Evolutionary conservation across 1,140 invertebrate genomes (phyloP), one percentile per base, ranked within the genome.

Genomic region (Neodiprion lecontei): DNA sequence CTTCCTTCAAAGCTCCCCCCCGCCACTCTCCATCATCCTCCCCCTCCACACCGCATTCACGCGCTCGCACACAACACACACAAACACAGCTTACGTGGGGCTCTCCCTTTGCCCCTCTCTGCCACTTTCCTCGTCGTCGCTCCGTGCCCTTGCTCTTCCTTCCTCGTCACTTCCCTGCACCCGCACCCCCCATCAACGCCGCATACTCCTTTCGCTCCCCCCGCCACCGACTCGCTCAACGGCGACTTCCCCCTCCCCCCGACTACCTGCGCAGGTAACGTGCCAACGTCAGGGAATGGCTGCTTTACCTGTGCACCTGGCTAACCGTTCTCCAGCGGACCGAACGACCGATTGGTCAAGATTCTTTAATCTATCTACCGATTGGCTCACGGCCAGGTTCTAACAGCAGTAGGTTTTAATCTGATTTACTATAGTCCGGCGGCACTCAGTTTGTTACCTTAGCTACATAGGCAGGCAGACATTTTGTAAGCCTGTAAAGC

Each of bases 371-470:
- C 73, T 14, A 0, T 4, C 3, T 61, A 69, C 53, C 49, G 76
- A 85, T 86, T 86, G 84, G 86, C 53, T 65, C 68, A 9, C n/a
- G 53, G 17, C 47, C 47, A 67, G 76, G 80, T 77, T 80, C 76
- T 79, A 77, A 75, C 76, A 75, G 80, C 74, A 77, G 76, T 77
- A 77, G 79, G 82, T 83, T 84, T 82, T 83, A 86, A 86, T 87
- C 84, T 86, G 83, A 79, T 86, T 86, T 86, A 85, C 84, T 82
- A 84, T 86, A 84, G 79, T 79, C 80, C 82, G 81, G 79, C 79
- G 77, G 76, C 81, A 79, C 80, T 86, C 84, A 87, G 86, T 87
- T 87, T 82, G 82, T 86, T 83, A 86, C 84, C 83, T 86, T 84
- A 74, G 84, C 82, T 76, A 77, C 76, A 85, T 81, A 83, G 78